Base-by-base conservation (phyloP, 2,797 vertebrate genomes). In the Pseudomugil gertrudae region DNA sequence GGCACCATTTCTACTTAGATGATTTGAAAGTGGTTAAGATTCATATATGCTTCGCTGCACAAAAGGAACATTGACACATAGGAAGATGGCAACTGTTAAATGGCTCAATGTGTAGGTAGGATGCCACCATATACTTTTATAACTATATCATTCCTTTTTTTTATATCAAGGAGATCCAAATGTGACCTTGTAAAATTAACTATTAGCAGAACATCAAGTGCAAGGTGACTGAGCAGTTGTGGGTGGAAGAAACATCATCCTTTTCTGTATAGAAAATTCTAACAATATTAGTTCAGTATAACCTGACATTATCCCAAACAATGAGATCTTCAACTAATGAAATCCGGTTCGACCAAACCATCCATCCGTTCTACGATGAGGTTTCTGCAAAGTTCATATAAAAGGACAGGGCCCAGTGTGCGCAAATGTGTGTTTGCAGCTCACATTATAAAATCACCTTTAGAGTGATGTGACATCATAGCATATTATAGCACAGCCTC, bases 301-400 rank as follows among this genome's bases (percentile, higher is more conserved):
- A 15, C 26, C 32, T 5, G 24, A 40, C 10, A 52, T 30, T 35
- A 55, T 30, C 53, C 30, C 40, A 47, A 53, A 55, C 17, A 4
- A 36, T 66, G 19, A 51, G 13, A 17, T 24, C 55, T 57, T 24
- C 24, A 17, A 17, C 32, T 50, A 57, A 66, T 57, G 47, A 57
- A 50, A 50, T 36, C 43, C 36, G 36, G n/a, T n/a, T 36, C 15
- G 43, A 26, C 27, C 33, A 40, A 53, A 19, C 15, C 14, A 32
- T 5, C 17, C 51, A 13, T 7, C 59, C 30, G 50, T 33, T 60
- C 11, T n/a, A 13, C n/a, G 26, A 3, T 47, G 19, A 54, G 50
- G 24, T 19, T n/a, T 43, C n/a, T 19, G 21, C 24, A 24, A 67
- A 67, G 24, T 29, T 10, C 29, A 57, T 48, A 27, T 50, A 11